A percentile compares a stretch with the other conserved stretches of the same genome.
These are phyloP conservation scores for Elegia similella DNA, from an alignment of 2,888 invertebrate genomes.

Conservation along the genomic window DNA sequence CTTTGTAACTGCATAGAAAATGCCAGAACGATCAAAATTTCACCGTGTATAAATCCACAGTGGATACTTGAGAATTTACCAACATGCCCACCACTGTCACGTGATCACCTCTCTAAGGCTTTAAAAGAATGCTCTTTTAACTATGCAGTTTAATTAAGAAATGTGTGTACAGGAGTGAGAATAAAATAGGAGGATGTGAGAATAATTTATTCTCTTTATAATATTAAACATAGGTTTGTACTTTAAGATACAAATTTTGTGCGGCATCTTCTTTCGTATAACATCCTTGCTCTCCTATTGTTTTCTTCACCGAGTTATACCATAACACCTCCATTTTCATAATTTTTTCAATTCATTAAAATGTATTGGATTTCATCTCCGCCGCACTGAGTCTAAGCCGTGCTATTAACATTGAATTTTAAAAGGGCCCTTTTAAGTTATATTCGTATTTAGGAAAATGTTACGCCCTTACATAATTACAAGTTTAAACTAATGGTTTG, in stretches of 20 bases:
- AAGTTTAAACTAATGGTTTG: slow-evolving; percentile 15
- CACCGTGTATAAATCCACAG: too few species aligned
- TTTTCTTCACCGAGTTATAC: slow-evolving; percentile 22
- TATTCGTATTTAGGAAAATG: slow-evolving; percentile 16
- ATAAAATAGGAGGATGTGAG: too few species aligned
- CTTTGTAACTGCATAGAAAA: too few species aligned
- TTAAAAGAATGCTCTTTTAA: too few species aligned
- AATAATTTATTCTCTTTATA: too few species aligned
- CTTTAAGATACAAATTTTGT: slow-evolving; percentile 16
- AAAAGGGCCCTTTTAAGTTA: slow-evolving; percentile 9
- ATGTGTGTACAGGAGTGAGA: too few species aligned
- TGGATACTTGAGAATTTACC: too few species aligned
- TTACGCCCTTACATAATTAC: slow-evolving; percentile 10
- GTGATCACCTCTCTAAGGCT: too few species aligned
- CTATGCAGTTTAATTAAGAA: too few species aligned
- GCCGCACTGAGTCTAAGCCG: slow-evolving; percentile 10
- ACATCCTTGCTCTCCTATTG: slow-evolving; percentile 18
- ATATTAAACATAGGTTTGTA: too few species aligned
- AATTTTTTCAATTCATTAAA: slow-evolving; percentile 20
- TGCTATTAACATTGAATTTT: slow-evolving; percentile 18
- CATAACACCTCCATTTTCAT: slow-evolving; percentile 21
- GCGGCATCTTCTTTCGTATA: slow-evolving; percentile 21
- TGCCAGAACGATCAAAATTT: too few species aligned
- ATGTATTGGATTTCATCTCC: slow-evolving; percentile 17
- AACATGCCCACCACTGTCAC: too few species aligned